Evolutionary conservation across 30 jellyfish, hydroid and myxozoan genomes (phyloP).

Genomic region (Pelagia noctiluca): DNA sequence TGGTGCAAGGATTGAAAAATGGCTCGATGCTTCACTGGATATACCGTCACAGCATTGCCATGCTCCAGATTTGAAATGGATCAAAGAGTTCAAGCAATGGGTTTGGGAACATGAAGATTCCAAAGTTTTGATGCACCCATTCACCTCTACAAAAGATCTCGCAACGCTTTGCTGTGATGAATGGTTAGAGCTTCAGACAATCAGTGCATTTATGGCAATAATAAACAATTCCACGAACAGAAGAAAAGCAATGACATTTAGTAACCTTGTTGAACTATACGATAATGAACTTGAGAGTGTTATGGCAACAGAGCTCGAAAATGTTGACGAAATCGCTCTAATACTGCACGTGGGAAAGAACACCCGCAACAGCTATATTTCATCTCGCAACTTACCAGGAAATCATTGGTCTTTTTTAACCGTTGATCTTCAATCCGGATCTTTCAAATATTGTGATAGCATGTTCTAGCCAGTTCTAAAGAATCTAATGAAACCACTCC

Average conservation of each 20-base stretch:
- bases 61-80: background rate
- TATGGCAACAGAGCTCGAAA: slow-evolving; percentile 4
- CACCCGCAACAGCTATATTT: background rate
- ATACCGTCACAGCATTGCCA: background rate
- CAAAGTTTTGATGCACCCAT: background rate
- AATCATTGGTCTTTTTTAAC: slow-evolving; percentile 48
- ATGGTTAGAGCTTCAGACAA: background rate
- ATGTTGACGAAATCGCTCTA: slow-evolving; percentile 20
- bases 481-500: slow-evolving; percentile 7
- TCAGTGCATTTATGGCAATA: background rate
- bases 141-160: background rate
- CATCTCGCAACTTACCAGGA: slow-evolving; percentile 28
- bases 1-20: background rate
- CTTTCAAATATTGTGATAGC: slow-evolving; percentile 26
- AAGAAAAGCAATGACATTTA: background rate
- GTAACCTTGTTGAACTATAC: background rate
- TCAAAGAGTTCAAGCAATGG: background rate
- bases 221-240: background rate
- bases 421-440: background rate
- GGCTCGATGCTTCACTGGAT: background rate
- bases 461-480: slow-evolving; percentile 44
- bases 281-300: background rate
- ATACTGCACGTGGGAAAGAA: slow-evolving; percentile 39
- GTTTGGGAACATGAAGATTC: background rate
- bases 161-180: background rate